Conservation (phyloP, 2,888 invertebrate species). For the Dyspetes luteomarginatus region DNA sequence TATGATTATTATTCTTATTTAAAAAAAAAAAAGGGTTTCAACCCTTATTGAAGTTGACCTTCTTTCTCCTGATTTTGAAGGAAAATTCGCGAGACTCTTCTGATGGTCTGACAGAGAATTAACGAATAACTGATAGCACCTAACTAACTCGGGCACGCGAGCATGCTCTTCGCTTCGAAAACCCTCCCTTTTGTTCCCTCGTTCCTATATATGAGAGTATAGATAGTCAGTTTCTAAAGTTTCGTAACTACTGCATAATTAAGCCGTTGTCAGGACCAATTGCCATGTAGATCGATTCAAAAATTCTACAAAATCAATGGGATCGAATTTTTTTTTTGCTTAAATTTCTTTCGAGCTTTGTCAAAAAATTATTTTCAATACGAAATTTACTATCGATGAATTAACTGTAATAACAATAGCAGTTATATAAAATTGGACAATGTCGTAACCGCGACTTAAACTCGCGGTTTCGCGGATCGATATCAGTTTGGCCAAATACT, state of each 20-base stretch:
- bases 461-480: constrained; percentile 51
- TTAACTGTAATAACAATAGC: constrained; percentile 2
- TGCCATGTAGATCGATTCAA: not conserved
- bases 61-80: not conserved
- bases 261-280: constrained; percentile 56
- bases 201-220: constrained; percentile 60
- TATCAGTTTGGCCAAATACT: constrained; percentile 49
- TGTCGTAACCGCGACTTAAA: constrained; percentile 50
- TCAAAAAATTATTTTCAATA: constrained; percentile 61
- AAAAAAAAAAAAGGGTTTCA: too few species aligned
- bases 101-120: not conserved
- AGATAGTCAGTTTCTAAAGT: constrained; percentile 38
- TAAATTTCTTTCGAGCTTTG: constrained; percentile 39
- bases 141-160: constrained; percentile 50
- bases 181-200: constrained; percentile 61
- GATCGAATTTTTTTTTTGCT: not conserved
- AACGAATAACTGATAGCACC: constrained; percentile 49
- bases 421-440: not conserved
- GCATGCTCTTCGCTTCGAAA: constrained; percentile 47
- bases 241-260: constrained; percentile 61
- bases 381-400: constrained; percentile 52
- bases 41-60: too few species aligned
- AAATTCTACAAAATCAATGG: not conserved
- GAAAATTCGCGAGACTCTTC: not conserved
- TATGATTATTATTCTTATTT: too few species aligned